Base-by-base conservation (phyloP, 2,113 vertebrate species). In the Cacatua alba region DNA sequence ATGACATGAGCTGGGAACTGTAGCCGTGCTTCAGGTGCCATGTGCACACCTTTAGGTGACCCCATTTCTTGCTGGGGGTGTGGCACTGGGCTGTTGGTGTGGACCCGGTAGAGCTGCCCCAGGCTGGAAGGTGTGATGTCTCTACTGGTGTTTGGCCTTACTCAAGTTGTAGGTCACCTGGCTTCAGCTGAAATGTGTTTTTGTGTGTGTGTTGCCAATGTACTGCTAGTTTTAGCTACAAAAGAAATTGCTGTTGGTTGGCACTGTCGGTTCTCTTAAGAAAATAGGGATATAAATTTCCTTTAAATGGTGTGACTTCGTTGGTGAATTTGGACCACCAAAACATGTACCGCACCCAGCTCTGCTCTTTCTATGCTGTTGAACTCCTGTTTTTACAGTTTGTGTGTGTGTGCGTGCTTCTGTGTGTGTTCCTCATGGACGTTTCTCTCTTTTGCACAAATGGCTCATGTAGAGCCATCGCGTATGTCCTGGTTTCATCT, bases 1-100 rank as follows among this genome's bases (percentile, higher is more conserved):
- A 0, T 57, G 33, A 43, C 8, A 2, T 6, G 12, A 88, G 49
- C 23, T 2, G 13, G 44, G 49, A 68, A 1, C 26, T 0, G 0
- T 3, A 18, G 35, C 15, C 0, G 6, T 62, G 33, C 53, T 48
- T 94, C n/a, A 37, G 76, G 25, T 80, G 13, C 41, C 13, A 3
- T 2, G 4, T 77, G 9, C 10, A 4, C 4, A 3, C 41, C 52
- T 55, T 69, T 21, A 65, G 49, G 53, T 69, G 72, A 37, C 35
- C 33, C 21, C 6, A 0, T 48, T 82, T 79, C n/a, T 31, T 46
- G 21, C 43, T 52, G 68, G 23, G 23, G 11, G 17, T 51, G 11
- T 2, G 8, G 11, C 82, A 48, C 10, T 69, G 49, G 17, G 26
- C 43, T 88, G 17, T 55, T 4, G 0, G 3, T 46, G 19, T 28